phyloP scores from a whole-genome alignment of 35 echinoderm and acorn worm genomes.

The Apostichopus californicus region DNA sequence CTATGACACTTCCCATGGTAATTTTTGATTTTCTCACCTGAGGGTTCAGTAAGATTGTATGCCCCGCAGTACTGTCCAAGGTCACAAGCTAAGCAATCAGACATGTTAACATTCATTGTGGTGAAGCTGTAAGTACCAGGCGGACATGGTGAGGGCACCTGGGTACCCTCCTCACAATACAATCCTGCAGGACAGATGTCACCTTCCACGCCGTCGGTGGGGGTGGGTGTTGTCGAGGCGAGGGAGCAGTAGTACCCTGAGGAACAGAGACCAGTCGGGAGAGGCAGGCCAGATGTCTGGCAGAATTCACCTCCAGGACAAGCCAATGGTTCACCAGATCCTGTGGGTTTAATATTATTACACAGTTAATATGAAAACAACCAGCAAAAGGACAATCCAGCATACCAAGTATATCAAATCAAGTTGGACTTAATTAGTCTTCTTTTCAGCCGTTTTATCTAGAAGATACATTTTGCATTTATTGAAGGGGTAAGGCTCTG shows the following conservation, averaged over 20 bases:
- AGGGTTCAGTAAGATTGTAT: slow-evolving; percentile 84
- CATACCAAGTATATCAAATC: too few relatives aligned
- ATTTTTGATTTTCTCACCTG: slow-evolving; percentile 50
- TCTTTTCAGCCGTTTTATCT: too few relatives aligned
- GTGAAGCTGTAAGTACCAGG: slow-evolving; percentile 84
- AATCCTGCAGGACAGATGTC: slow-evolving; percentile 89
- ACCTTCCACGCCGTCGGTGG: slow-evolving; percentile 74
- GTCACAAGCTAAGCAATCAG: slow-evolving; percentile 78
- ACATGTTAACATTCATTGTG: slow-evolving; percentile 74
- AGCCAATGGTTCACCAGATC: slow-evolving; percentile 75
- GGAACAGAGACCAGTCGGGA: slow-evolving; percentile 71
- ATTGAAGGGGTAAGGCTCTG: too few relatives aligned
- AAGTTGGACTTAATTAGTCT: too few relatives aligned
- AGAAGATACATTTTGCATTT: too few relatives aligned
- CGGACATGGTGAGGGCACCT: slow-evolving; percentile 70
- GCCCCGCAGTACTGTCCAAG: slow-evolving; percentile 94
- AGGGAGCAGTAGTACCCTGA: slow-evolving; percentile 92
- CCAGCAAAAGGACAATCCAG: too few relatives aligned
- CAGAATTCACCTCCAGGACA: slow-evolving; percentile 92
- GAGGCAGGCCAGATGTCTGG: slow-evolving; percentile 67
- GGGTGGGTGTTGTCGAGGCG: slow-evolving; percentile 72
- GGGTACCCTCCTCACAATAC: slow-evolving; percentile 86
- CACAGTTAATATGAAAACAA: too few relatives aligned
- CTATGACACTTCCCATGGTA: too few relatives aligned
- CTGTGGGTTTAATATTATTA: slow-evolving; percentile 31